A percentile compares a stretch with the other conserved stretches of the same genome.
These are phyloP conservation scores for Ennomos fuscantarius DNA, from an alignment of 2,888 invertebrate genomes.

Conservation along the genomic window DNA sequence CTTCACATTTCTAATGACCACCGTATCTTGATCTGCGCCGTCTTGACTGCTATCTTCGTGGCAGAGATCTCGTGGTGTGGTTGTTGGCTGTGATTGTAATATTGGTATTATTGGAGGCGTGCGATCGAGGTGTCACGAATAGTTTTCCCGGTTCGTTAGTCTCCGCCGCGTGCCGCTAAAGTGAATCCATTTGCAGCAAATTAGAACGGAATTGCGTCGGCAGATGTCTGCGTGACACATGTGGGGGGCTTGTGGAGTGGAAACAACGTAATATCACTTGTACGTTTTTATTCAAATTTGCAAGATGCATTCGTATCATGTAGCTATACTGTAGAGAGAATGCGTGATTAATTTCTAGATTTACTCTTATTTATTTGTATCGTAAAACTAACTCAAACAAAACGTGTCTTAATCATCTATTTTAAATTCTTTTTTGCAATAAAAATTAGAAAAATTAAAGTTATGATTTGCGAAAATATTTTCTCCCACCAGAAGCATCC, in stretches of 20 bases:
- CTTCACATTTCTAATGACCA: conserved; percentile 57
- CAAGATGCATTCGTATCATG: too few relatives aligned
- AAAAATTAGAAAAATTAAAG: too few relatives aligned
- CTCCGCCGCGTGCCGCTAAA: conserved; percentile 27
- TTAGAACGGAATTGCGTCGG: conserved; percentile 41
- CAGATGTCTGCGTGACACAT: conserved; percentile 17
- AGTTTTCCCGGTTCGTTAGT: conserved; percentile 68
- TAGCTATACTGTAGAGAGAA: too few relatives aligned
- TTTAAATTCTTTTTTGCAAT: too few relatives aligned
- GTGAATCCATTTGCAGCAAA: conserved; percentile 40
- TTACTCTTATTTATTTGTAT: too few relatives aligned
- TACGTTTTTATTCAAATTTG: too few relatives aligned
- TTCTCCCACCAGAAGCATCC: too few relatives aligned
- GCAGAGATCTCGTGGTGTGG: conserved; percentile 26
- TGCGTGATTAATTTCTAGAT: too few relatives aligned
- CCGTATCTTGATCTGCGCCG: conserved; percentile 36
- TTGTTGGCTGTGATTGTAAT: conserved; percentile 51
- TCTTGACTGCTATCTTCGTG: conserved; percentile 1
- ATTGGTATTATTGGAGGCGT: conserved; percentile 69
- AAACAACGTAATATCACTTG: not conserved
- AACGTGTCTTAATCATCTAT: too few relatives aligned
- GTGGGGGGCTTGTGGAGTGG: not conserved
- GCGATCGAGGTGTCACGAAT: conserved; percentile 66
- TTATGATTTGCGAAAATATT: too few relatives aligned
- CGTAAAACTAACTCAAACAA: too few relatives aligned